Evolutionary conservation across 1,140 invertebrate genomes (phyloP), one percentile per base, ranked within the genome.

Genomic region (Rhyacophila brunnea): DNA sequence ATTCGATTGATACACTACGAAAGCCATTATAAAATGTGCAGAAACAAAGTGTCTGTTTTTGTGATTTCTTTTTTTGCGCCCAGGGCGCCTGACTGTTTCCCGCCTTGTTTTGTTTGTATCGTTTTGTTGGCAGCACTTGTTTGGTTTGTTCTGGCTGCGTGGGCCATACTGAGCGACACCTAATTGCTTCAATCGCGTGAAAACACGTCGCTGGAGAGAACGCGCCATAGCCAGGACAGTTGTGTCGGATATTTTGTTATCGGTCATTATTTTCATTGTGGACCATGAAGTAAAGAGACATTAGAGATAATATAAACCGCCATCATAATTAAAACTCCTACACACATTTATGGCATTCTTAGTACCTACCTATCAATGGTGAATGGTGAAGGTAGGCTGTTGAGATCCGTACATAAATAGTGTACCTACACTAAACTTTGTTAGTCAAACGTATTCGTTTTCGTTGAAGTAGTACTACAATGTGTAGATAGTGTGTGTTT

Each of bases 51-150:
- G 38, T 54, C 51, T 57, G 55, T 42, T 46, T 47, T 49, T 57
- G n/a, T 57, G 19, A 42, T 49, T 48, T 15, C 23, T 45, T 35
- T 35, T 57, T 48, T 44, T 23, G 23, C 51, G 51, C 51, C 40
- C 51, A n/a, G 19, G 20, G n/a, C 42, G 51, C 53, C 18, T 23
- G 11, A 19, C 49, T 44, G 34, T 57, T 44, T 23, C 48, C 55
- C 35, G 19, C 46, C 36, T 57, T 55, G 45, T 56, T 61, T 57
- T 57, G 47, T 58, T 62, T 62, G 46, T 55, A 14, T 47, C 46
- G 60, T 62, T 55, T 62, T 62, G 53, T 62, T 62, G 53, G 53
- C 59, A 40, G 59, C 51, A 42, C 53, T 61, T 61, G 59, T 61
- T 61, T 61, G 59, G 52, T 61, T 61, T 55, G 52, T 35, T 14